Evolutionary conservation across 2,797 vertebrate genomes (phyloP).

Genomic region (Gadopsis marmoratus): DNA sequence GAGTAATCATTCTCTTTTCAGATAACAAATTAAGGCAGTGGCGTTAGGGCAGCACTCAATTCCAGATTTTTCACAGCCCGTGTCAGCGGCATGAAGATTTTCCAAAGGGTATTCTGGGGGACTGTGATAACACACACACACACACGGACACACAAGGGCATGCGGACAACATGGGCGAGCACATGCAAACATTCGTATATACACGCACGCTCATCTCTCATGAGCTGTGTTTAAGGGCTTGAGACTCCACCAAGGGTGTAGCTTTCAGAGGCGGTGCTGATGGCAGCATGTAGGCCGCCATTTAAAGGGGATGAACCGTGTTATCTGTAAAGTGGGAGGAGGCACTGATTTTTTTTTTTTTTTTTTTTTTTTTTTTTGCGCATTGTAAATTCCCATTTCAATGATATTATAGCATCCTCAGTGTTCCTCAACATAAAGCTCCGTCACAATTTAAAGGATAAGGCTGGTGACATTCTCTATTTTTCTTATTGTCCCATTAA

Average conservation of each 20-base stretch:
- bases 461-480: background rate
- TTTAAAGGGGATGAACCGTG: conserved; percentile 41
- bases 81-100: conserved; percentile 71
- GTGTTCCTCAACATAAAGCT: conserved; percentile 2
- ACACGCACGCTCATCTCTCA: conserved; percentile 28
- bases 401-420: conserved; percentile 7
- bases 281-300: conserved; percentile 50
- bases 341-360: background rate
- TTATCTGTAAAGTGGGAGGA: conserved; percentile 62
- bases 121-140: conserved; percentile 73
- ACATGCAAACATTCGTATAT: conserved; percentile 51
- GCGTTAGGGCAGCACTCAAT: conserved; percentile 74
- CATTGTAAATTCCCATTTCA: conserved; percentile 26
- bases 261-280: conserved; percentile 65
- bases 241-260: conserved; percentile 47
- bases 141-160: conserved; percentile 34
- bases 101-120: conserved; percentile 80
- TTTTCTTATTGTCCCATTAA: conserved; percentile 2
- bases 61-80: conserved; percentile 73
- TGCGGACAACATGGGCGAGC: conserved; percentile 48
- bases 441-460: conserved; percentile 10
- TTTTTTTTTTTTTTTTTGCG: no score
- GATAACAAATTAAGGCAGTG: conserved; percentile 83
- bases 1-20: conserved; percentile 83
- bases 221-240: conserved; percentile 46